A percentile compares a stretch with the other conserved stretches of the same genome.
Evolutionary conservation across 2,797 vertebrate species (phyloP).

Genomic region (Hydrocynus forskahlii): DNA sequence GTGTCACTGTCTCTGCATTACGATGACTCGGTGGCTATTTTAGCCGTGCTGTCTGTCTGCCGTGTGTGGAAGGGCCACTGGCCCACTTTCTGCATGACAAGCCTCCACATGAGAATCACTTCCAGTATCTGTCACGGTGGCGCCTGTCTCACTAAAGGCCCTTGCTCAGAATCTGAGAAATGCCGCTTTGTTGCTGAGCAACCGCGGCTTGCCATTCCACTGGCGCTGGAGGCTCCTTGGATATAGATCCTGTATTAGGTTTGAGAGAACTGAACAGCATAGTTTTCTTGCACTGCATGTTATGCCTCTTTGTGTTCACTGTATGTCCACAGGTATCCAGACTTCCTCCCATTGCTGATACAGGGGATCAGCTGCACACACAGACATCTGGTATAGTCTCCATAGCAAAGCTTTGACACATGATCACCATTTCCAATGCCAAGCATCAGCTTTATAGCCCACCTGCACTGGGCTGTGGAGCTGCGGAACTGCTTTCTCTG

Average conservation of each 20-base stretch:
- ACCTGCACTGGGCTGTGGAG: no score
- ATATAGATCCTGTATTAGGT: background rate
- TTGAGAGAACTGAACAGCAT: background rate
- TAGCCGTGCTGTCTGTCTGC: constrained; percentile 8
- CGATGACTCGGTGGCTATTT: constrained; percentile 43
- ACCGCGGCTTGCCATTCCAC: constrained; percentile 41
- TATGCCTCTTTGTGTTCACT: background rate
- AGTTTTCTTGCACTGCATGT: background rate
- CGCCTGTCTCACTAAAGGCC: constrained; percentile 50
- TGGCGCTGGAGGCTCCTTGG: background rate
- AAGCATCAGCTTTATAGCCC: no score
- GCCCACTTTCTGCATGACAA: constrained; percentile 54
- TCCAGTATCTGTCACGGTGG: constrained; percentile 52
- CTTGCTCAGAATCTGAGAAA: constrained; percentile 44
- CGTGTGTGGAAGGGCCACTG: constrained; percentile 38
- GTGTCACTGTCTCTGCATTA: constrained; percentile 46
- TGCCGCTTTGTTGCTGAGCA: constrained; percentile 58
- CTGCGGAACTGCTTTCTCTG: no score
- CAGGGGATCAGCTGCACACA: no score
- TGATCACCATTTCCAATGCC: no score
- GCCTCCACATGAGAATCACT: constrained; percentile 48
- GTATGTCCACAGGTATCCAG: background rate
- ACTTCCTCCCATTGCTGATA: no score
- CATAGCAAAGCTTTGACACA: no score
- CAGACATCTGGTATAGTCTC: no score